Base-by-base conservation (phyloP, 1,140 invertebrate genomes). In the Phenacoccus solenopsis region DNA sequence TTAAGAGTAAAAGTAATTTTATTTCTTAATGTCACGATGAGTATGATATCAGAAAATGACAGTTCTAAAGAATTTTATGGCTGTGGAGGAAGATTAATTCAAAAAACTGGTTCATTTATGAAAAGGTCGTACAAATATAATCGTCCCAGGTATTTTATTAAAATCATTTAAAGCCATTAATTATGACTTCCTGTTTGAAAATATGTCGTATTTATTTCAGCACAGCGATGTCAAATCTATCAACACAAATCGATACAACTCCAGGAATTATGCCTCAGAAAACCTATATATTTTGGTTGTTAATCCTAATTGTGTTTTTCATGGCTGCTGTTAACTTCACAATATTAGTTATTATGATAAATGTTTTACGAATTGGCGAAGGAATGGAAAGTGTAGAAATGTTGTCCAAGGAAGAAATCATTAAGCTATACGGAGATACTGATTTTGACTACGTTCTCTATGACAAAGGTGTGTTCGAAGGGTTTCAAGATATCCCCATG, bases 311-410 rank as follows among this genome's bases (percentile, higher is more conserved):
- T 5, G 20, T 64, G 25, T 27, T 64, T 16, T 64, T 64, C 59
- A 64, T 64, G 21, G 59, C 59, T 25, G 59, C 59, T 9, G 59
- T 64, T 5, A 64, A 64, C 25, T 64, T 64, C 16, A 64, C 59
- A 2, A 24, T 64, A 10, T 27, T 64, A 10, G 21, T 64, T 4
- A 64, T 64, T 5, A 64, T 64, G 59, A 64, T 64, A 9, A 64
- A 27, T 20, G 87, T 91, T 7, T 78, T 91, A 64, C 77, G 86
- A 68, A 79, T 91, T 69, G 87, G 88, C 0, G 84, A 86, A 75
- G 85, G 90, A 49, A 89, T 96, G 84, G 87, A 93, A 76, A 88
- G 88, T 70, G 84, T 96, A 74, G 92, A 96, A 78, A 82, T 94
- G 70, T 84, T 93, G 30, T 87, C 90, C 0, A 85, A 88, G 67